Evolutionary conservation across 1,140 invertebrate species (phyloP).

Genomic region (Drosophila mauritiana): DNA sequence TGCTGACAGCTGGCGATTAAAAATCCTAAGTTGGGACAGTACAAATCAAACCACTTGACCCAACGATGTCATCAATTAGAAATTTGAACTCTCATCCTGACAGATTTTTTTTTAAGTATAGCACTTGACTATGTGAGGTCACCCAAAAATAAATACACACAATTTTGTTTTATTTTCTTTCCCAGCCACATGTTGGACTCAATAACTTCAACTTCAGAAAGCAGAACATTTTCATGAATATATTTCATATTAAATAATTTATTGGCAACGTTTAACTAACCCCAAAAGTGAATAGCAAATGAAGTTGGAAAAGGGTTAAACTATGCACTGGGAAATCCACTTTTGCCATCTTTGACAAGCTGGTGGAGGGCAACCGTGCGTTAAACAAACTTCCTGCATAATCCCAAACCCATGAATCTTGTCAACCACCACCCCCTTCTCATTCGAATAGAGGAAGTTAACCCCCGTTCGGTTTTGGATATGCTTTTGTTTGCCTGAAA

Average conservation of each 20-base stretch:
- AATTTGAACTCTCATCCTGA: slow-evolving; percentile 25
- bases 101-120: slow-evolving; percentile 15
- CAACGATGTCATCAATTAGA: slow-evolving; percentile 32
- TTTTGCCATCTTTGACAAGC: slow-evolving; percentile 16
- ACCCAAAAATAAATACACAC: not conserved
- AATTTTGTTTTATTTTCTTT: slow-evolving; percentile 11
- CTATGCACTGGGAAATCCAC: slow-evolving; percentile 34
- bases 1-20: slow-evolving; percentile 4
- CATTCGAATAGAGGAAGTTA: slow-evolving; percentile 14
- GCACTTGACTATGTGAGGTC: slow-evolving; percentile 25
- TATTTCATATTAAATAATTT: slow-evolving; percentile 38
- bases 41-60: slow-evolving; percentile 31
- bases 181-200: slow-evolving; percentile 12
- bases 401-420: slow-evolving; percentile 43
- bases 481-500: slow-evolving; percentile 68
- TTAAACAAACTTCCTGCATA: slow-evolving; percentile 68
- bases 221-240: slow-evolving; percentile 16
- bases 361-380: slow-evolving; percentile 49
- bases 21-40: not conserved
- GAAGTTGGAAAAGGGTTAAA: slow-evolving; percentile 50
- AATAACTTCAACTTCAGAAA: not conserved
- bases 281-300: slow-evolving; percentile 17
- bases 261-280: slow-evolving; percentile 33
- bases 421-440: slow-evolving; percentile 20
- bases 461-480: slow-evolving; percentile 35